Conservation (phyloP, 1,140 invertebrate genomes). For the Euglossa dilemma region DNA sequence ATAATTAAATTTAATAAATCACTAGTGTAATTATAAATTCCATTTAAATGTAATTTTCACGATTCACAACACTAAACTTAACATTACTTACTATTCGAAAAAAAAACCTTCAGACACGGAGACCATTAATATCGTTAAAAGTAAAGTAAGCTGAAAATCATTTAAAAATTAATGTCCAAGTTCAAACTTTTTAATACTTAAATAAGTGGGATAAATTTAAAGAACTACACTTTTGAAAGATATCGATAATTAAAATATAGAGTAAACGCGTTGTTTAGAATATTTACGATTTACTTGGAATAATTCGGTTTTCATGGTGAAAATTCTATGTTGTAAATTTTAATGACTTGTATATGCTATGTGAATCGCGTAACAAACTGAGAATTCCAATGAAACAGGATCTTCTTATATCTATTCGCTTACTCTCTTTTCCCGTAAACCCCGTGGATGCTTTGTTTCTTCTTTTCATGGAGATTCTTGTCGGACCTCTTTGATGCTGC, state of each 20-base stretch:
- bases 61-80: not conserved
- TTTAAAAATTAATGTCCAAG: constrained; percentile 26
- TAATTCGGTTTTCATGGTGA: constrained; percentile 40
- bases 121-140: constrained; percentile 15
- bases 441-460: not conserved
- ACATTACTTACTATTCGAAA: constrained; percentile 50
- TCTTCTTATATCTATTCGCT: constrained; percentile 49
- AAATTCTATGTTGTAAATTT: not conserved
- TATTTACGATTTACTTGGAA: constrained; percentile 55
- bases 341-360: not conserved
- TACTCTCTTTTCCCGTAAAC: constrained; percentile 41
- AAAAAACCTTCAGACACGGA: constrained; percentile 51
- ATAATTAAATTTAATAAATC: not conserved
- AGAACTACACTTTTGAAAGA: not conserved
- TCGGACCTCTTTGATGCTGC: not conserved
- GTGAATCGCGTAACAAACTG: constrained; percentile 41
- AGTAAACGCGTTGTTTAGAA: not conserved
- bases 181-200: not conserved
- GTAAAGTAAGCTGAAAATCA: constrained; percentile 52
- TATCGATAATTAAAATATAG: not conserved
- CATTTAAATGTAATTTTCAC: not conserved
- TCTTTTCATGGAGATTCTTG: not conserved
- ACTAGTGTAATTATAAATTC: not conserved
- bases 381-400: constrained; percentile 46
- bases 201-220: not conserved